phyloP scores from a whole-genome alignment of 37 sponge, comb jelly and placozoan species.

The Trichoplax adhaerens region DNA sequence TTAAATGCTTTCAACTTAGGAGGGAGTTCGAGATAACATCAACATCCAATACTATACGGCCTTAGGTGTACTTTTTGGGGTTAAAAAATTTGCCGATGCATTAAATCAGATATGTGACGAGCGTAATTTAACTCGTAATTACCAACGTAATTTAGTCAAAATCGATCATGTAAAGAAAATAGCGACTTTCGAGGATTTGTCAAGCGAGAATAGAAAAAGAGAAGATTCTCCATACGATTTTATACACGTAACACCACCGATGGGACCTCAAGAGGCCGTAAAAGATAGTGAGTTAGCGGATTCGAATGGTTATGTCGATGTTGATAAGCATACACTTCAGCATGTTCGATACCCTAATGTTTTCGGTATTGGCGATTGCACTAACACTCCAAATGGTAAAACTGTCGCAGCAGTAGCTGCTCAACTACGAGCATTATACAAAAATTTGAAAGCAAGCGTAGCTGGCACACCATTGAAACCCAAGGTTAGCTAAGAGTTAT shows the following conservation, averaged over 20 bases:
- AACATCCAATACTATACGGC: conserved; percentile 51
- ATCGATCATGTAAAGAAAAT: conserved; percentile 28
- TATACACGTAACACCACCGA: conserved; percentile 70
- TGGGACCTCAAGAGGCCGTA: conserved; percentile 57
- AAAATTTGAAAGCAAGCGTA: conserved; percentile 9
- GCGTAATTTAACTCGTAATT: conserved; percentile 40
- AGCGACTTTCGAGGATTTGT: conserved; percentile 53
- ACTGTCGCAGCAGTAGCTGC: conserved; percentile 83
- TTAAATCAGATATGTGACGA: conserved; percentile 37
- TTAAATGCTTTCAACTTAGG: conserved; percentile 13
- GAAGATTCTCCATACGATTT: conserved; percentile 44
- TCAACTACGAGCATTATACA: conserved; percentile 46
- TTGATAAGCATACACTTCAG: conserved; percentile 58
- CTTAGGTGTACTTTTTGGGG: conserved; percentile 71
- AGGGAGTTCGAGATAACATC: conserved; percentile 39
- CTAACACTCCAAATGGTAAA: conserved; percentile 61
- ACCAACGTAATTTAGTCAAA: conserved; percentile 38
- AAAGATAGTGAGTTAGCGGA: conserved; percentile 46
- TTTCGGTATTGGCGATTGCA: conserved; percentile 81
- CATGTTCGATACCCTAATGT: conserved; percentile 61
- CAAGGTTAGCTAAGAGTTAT: too few species aligned
- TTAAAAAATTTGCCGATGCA: conserved; percentile 67
- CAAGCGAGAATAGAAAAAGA: conserved; percentile 10
- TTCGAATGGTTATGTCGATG: conserved; percentile 67
- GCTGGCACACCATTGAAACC: too few species aligned